A percentile compares a stretch with the other conserved stretches of the same genome.
Evolutionary conservation across 2,797 vertebrate genomes (phyloP).

Genomic region (Sebastiscus albofasciatus): DNA sequence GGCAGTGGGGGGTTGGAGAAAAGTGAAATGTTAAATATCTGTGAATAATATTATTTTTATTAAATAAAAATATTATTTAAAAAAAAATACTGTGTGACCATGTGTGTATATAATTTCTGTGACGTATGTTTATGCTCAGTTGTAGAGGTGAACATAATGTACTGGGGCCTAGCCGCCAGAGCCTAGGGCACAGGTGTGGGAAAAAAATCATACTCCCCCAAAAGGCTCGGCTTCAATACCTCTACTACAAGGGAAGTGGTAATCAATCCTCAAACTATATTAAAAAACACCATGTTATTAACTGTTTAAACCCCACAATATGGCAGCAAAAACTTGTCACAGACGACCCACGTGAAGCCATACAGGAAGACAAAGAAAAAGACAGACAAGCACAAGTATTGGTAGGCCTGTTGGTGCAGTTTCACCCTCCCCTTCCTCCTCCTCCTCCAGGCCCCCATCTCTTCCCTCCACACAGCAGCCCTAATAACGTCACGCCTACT

Average conservation of each 20-base stretch:
- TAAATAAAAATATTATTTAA: too few species aligned
- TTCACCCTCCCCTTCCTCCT: background rate
- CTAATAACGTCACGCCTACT: constrained; percentile 42
- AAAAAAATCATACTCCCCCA: background rate
- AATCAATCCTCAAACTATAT: background rate
- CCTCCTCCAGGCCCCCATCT: background rate
- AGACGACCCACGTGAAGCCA: background rate
- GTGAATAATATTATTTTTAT: too few species aligned
- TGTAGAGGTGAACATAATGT: background rate
- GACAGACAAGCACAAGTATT: background rate
- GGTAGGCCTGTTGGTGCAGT: constrained; percentile 22
- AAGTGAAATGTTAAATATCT: too few species aligned
- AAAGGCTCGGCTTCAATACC: background rate
- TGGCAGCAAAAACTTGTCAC: background rate
- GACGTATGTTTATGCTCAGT: background rate
- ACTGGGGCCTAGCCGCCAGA: background rate
- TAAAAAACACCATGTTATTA: background rate
- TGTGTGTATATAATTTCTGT: background rate
- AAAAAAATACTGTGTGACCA: background rate
- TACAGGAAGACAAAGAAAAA: background rate
- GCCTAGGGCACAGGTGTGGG: background rate
- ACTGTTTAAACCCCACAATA: background rate
- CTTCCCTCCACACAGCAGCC: background rate
- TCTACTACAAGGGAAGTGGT: background rate
- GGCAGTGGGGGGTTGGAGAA: too few species aligned